These are phyloP conservation scores for Petrocephalus schoutedeni DNA, from an alignment of 2,797 vertebrate species.

Conservation along the genomic window DNA sequence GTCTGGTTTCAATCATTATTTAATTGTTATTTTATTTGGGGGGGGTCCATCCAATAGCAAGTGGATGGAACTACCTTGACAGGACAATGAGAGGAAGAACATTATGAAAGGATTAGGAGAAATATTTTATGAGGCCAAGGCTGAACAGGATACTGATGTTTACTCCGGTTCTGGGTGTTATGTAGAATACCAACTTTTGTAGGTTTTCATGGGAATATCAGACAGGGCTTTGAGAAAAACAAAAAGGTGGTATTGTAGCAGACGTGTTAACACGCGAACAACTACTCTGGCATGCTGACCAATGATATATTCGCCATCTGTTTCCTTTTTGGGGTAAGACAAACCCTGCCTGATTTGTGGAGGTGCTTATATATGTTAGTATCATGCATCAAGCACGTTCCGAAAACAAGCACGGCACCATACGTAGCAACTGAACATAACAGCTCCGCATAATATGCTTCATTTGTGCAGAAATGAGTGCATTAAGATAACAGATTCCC, in stretches of 20 bases:
- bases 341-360: neutral
- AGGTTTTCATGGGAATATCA: neutral
- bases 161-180: neutral
- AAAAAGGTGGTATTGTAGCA: neutral
- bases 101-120: neutral
- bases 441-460: neutral
- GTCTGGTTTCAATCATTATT: neutral
- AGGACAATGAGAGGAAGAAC: neutral
- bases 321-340: neutral
- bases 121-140: neutral
- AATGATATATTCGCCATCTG: neutral
- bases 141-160: neutral
- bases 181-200: neutral
- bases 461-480: neutral
- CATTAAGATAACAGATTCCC: neutral
- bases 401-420: neutral
- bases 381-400: neutral
- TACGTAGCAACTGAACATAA: neutral
- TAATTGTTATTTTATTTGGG: neutral
- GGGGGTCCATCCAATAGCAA: neutral
- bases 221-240: neutral
- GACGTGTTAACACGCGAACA: neutral
- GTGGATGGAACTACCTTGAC: neutral
- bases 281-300: neutral
- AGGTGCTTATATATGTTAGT: neutral